Base-by-base conservation (phyloP, 2,888 invertebrate species). In the Dasysyrphus tricinctus region DNA sequence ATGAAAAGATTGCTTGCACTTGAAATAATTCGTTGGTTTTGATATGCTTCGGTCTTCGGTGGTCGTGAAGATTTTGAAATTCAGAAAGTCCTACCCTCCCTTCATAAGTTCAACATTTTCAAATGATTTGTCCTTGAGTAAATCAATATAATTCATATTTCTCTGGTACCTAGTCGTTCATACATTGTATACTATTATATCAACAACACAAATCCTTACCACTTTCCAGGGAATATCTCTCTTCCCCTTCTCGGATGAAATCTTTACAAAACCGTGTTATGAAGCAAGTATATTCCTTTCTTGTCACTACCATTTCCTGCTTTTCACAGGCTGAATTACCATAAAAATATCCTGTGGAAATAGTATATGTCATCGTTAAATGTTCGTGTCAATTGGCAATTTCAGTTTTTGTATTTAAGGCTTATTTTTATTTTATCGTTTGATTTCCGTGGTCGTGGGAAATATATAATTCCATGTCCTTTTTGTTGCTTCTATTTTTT, bases 351-450 rank as follows among this genome's bases (percentile, higher is more conserved):
- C 24, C 34, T 34, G 34, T 19, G 5, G 12, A 37, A 59, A 59
- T 39, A 39, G 12, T 12, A 32, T 32, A 6, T n/a, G 14, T 14
- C 16, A 11, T 37, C 19, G 19, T 59, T 19, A 37, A 39, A 37
- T 59, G 12, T 59, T 59, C 59, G 59, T 59, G 59, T 37, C 59
- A 59, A 59, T 59, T 39, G 59, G 19, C 19, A 16, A 59, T 59
- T 59, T 37, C 6, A 59, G n/a, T 29, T 32, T 54, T 12, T 57
- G 16, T 59, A 37, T 59, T 59, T 19, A 59, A 37, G 59, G 59
- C 19, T 59, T 39, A 39, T 37, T 37, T 59, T 59, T 59, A 59
- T 59, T 59, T 59, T 39, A 59, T 59, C 12, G 59, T 19, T 37
- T 19, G 16, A 59, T 59, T 59, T 59, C 59, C 59, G 37, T 59